These are phyloP conservation scores for Parasteatoda lunata DNA, from an alignment of 2,888 invertebrate species.

Conservation along the genomic window DNA sequence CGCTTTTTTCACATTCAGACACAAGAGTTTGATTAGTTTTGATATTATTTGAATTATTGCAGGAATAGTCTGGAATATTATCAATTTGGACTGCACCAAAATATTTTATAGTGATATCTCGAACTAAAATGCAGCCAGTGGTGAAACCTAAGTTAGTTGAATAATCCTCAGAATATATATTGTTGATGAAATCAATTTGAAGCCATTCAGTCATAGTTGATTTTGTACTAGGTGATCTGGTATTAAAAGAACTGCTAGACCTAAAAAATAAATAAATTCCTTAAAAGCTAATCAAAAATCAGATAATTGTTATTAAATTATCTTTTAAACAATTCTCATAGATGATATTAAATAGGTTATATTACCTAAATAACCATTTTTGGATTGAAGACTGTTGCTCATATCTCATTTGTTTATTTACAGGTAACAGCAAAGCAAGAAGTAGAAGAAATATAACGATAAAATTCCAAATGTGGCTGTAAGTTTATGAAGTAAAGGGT, in stretches of 20 bases:
- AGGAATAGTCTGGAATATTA: neutral
- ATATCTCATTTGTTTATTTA: slow-evolving; percentile 25
- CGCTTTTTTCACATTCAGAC: slow-evolving; percentile 7
- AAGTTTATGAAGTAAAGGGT: slow-evolving; percentile 10
- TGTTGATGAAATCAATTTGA: slow-evolving; percentile 32
- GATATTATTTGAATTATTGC: neutral
- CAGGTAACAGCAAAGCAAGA: neutral
- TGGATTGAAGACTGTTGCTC: slow-evolving; percentile 30
- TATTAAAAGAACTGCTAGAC: neutral
- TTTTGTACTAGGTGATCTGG: slow-evolving; percentile 9
- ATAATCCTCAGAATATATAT: slow-evolving; percentile 9
- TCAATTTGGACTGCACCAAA: neutral
- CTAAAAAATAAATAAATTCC: slow-evolving; percentile 4
- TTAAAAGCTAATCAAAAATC: neutral
- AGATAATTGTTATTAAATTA: neutral
- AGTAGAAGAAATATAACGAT: slow-evolving; percentile 17
- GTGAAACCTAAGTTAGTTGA: neutral
- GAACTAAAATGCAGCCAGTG: slow-evolving; percentile 22
- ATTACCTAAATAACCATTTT: slow-evolving; percentile 42
- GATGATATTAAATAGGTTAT: neutral
- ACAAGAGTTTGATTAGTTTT: neutral
- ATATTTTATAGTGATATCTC: slow-evolving; percentile 12
- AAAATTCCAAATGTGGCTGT: slow-evolving; percentile 26
- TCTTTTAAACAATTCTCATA: neutral
- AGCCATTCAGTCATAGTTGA: slow-evolving; percentile 21